Conservation (phyloP, 2,113 vertebrate species). For the Urocynchramus pylzowi region DNA sequence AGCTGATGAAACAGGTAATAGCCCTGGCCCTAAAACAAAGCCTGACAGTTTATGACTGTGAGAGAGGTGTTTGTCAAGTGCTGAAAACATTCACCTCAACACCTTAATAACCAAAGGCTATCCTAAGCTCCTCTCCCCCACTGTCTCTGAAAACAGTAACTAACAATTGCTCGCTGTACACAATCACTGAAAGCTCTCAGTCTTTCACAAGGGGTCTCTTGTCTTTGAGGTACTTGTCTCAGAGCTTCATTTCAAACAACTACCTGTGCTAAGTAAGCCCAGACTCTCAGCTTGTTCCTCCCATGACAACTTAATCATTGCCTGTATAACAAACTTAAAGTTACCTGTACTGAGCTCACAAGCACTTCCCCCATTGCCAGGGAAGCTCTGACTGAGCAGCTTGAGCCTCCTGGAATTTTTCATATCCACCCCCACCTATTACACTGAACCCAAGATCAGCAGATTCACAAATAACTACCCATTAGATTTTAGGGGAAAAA, state of each 20-base stretch:
- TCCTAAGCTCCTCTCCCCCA: neutral
- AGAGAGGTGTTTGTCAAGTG: neutral
- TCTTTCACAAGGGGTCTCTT: neutral
- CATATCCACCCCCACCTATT: neutral
- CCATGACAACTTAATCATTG: neutral
- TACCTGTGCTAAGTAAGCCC: neutral
- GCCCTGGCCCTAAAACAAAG: neutral
- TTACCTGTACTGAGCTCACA: neutral
- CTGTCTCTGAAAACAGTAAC: neutral
- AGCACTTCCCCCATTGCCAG: neutral
- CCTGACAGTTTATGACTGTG: neutral
- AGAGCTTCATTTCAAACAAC: neutral
- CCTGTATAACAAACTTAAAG: neutral
- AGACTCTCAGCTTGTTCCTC: neutral
- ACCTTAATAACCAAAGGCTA: neutral
- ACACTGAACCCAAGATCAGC: neutral
- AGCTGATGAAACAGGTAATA: neutral
- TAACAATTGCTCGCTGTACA: accelerated
- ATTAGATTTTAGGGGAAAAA: neutral
- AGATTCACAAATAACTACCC: neutral
- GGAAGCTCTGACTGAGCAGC: neutral
- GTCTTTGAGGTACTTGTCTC: neutral
- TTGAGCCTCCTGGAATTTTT: neutral
- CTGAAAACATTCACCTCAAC: neutral
- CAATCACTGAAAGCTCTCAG: accelerated